Conservation (phyloP, 2,888 invertebrate species). For the Eutolmus rufibarbis region DNA sequence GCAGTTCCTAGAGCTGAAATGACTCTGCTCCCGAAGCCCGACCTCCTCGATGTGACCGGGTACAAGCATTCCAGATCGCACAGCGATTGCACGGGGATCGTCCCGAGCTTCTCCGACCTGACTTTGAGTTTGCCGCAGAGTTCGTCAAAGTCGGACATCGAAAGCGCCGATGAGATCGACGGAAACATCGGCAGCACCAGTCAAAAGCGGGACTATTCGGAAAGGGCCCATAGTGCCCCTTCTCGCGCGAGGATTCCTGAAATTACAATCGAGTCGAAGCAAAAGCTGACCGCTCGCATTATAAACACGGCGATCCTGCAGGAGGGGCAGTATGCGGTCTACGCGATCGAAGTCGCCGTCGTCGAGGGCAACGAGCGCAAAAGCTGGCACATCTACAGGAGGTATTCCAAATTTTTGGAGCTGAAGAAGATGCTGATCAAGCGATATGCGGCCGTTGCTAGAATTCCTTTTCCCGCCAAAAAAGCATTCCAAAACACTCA, state of each 20-base stretch:
- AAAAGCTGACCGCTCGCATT: conserved; percentile 49
- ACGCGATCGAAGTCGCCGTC: conserved; percentile 81
- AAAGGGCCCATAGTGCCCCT: conserved; percentile 47
- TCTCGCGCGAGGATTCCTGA: conserved; percentile 38
- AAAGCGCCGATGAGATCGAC: background rate
- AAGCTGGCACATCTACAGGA: conserved; percentile 89
- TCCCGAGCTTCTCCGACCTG: conserved; percentile 41
- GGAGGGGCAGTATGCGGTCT: conserved; percentile 87
- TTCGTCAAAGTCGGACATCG: conserved; percentile 2
- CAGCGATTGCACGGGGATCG: conserved; percentile 50
- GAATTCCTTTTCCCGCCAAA: conserved; percentile 87
- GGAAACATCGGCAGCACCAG: background rate
- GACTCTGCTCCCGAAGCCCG: conserved; percentile 29
- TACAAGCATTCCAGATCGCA: conserved; percentile 51
- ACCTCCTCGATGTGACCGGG: conserved; percentile 44
- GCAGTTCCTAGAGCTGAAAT: background rate
- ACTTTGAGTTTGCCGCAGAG: conserved; percentile 5
- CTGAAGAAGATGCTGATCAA: conserved; percentile 73
- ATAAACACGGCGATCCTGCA: conserved; percentile 64
- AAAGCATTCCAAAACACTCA: conserved; percentile 95
- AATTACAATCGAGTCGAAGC: conserved; percentile 39
- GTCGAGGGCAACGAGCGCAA: conserved; percentile 72
- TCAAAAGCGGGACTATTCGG: background rate
- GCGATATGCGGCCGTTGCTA: conserved; percentile 75
- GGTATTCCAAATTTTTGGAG: conserved; percentile 95